These are phyloP conservation scores for Atrina japonica DNA, from an alignment of 2,888 invertebrate genomes.

Conservation along the genomic window DNA sequence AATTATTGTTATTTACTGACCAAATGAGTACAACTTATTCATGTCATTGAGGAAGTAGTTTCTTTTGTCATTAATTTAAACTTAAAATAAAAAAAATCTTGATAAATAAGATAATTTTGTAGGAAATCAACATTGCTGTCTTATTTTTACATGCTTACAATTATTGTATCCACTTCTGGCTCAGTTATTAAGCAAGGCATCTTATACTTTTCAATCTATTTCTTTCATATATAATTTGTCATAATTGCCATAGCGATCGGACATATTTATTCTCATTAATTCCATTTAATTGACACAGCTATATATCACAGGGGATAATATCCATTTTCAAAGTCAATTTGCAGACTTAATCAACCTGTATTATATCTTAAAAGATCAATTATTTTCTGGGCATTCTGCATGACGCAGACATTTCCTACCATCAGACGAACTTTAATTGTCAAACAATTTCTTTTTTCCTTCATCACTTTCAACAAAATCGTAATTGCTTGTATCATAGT, in stretches of 20 bases:
- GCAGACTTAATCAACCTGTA: conserved; percentile 25
- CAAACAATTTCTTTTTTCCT: no score
- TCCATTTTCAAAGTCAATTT: conserved; percentile 29
- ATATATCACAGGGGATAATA: conserved; percentile 35
- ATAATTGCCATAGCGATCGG: conserved; percentile 26
- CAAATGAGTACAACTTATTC: no score
- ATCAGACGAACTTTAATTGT: no score
- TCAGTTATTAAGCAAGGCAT: no score
- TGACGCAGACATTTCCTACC: conserved; percentile 1
- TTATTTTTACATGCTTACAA: no score
- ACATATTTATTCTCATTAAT: conserved; percentile 41
- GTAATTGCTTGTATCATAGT: no score
- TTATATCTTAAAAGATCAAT: conserved; percentile 28
- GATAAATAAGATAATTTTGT: not conserved
- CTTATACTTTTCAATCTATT: conserved; percentile 3
- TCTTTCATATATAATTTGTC: conserved; percentile 26
- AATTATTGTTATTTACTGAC: no score
- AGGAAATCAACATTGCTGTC: no score
- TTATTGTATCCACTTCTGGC: no score
- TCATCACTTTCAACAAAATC: no score
- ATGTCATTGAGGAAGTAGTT: no score
- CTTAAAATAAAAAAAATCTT: not conserved
- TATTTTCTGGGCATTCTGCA: conserved; percentile 12
- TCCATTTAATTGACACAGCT: conserved; percentile 41
- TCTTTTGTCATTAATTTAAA: not conserved